Evolutionary conservation across 2,797 vertebrate species (phyloP).

Genomic region (Pseudochaenichthys georgianus): DNA sequence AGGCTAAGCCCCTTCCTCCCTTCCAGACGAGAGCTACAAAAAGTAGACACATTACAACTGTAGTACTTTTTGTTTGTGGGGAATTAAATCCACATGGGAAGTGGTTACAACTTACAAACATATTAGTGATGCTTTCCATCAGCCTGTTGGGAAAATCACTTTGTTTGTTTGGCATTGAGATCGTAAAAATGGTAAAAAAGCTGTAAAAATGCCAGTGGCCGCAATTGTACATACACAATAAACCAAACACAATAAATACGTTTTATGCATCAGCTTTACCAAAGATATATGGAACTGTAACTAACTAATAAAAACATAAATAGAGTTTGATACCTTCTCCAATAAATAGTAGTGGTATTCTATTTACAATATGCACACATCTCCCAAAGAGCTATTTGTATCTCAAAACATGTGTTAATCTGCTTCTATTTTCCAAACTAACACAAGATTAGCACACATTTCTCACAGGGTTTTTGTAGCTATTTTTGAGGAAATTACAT

Average conservation of each 20-base stretch:
- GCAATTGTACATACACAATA: constrained; percentile 62
- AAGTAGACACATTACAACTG: constrained; percentile 47
- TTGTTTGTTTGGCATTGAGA: constrained; percentile 31
- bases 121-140: constrained; percentile 51
- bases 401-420: constrained; percentile 49
- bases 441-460: constrained; percentile 18
- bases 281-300: constrained; percentile 77
- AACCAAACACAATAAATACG: constrained; percentile 84
- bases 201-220: constrained; percentile 50
- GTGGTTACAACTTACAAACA: constrained; percentile 59
- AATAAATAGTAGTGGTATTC: constrained; percentile 95
- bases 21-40: constrained; percentile 53
- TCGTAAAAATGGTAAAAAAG: constrained; percentile 37
- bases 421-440: constrained; percentile 42
- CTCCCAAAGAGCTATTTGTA: constrained; percentile 73
- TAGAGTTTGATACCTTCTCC: constrained; percentile 87
- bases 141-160: constrained; percentile 38
- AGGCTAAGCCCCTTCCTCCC: constrained; percentile 61
- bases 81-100: constrained; percentile 58
- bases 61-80: constrained; percentile 48
- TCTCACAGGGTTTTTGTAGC: constrained; percentile 29
- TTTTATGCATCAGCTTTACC: constrained; percentile 72
- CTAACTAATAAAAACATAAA: constrained; percentile 83
- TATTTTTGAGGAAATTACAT: constrained; percentile 39
- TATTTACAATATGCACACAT: constrained; percentile 96